Conservation (phyloP, 2,888 invertebrate species). For the Plagiodera versicolora region DNA sequence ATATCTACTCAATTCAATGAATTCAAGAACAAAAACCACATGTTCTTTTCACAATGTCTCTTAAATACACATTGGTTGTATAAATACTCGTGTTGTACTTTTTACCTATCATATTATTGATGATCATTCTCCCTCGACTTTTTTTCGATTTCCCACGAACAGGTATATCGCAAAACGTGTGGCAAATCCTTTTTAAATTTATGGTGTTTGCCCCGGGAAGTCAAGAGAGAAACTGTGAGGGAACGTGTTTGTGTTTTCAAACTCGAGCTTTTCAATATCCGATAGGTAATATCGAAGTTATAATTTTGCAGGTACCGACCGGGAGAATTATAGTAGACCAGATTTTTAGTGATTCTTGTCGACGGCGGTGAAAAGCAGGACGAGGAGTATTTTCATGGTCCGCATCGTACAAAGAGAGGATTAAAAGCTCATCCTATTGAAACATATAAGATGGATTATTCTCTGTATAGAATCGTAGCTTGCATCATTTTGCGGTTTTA, state of each 20-base stretch:
- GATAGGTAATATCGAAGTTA: slow-evolving; percentile 41
- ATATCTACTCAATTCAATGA: no score
- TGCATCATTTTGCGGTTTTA: slow-evolving; percentile 41
- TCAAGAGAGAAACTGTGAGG: slow-evolving; percentile 34
- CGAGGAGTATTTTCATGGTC: slow-evolving; percentile 17
- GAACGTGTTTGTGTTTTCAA: slow-evolving; percentile 41
- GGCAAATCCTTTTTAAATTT: slow-evolving; percentile 26
- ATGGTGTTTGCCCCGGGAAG: slow-evolving; percentile 40
- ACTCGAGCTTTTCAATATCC: slow-evolving; percentile 44
- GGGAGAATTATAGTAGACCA: slow-evolving; percentile 34
- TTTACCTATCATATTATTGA: background rate
- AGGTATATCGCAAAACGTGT: background rate
- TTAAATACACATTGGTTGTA: background rate
- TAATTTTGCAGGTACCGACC: slow-evolving; percentile 42
- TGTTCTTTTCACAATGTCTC: no score
- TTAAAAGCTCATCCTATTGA: slow-evolving; percentile 55
- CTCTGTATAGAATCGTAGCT: slow-evolving; percentile 37
- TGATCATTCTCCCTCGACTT: background rate
- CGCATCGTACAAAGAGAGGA: slow-evolving; percentile 48
- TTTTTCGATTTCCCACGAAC: background rate
- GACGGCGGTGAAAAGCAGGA: background rate
- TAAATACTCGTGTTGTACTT: background rate
- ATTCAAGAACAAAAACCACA: no score
- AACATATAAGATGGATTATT: slow-evolving; percentile 53
- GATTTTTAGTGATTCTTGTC: background rate